Percentiles rank a stretch among this genome's conserved stretches.
Conservation (phyloP, 2,797 vertebrate species). For the Glyptemys insculpta region DNA sequence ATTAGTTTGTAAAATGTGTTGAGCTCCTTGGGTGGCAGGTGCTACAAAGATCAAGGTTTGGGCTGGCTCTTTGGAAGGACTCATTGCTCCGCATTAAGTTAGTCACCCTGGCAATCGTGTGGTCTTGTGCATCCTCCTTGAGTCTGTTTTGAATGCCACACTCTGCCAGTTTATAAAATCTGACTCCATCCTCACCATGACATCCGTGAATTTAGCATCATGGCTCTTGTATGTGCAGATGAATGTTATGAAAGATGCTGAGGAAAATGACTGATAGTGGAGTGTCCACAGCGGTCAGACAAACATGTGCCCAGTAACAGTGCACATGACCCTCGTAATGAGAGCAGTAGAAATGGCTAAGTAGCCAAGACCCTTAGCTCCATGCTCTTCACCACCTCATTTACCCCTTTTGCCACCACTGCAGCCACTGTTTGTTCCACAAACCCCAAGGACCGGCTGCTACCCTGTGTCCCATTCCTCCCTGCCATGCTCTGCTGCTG, state of each 20-base stretch:
- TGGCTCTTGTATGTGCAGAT: rapidly evolving
- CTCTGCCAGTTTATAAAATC: not conserved
- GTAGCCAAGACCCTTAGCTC: not conserved
- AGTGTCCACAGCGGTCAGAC: not conserved
- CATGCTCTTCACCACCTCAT: not conserved
- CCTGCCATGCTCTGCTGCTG: not conserved
- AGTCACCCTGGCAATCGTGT: not conserved
- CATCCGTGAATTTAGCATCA: not conserved
- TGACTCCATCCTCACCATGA: not conserved
- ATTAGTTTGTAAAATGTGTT: not conserved
- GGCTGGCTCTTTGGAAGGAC: not conserved
- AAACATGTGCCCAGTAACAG: not conserved
- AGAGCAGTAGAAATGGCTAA: rapidly evolving
- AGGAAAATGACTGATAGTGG: not conserved
- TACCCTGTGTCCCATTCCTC: not conserved
- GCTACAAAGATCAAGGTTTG: too few relatives aligned
- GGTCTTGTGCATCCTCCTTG: not conserved
- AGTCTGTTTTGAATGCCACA: not conserved
- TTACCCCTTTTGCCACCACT: not conserved
- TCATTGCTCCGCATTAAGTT: not conserved
- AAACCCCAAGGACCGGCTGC: too few relatives aligned
- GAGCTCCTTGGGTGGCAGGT: not conserved
- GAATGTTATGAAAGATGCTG: not conserved
- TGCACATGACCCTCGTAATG: rapidly evolving
- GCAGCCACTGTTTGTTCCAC: not conserved